phyloP scores from a whole-genome alignment of 2,888 invertebrate genomes.

The Dryobota labecula region DNA sequence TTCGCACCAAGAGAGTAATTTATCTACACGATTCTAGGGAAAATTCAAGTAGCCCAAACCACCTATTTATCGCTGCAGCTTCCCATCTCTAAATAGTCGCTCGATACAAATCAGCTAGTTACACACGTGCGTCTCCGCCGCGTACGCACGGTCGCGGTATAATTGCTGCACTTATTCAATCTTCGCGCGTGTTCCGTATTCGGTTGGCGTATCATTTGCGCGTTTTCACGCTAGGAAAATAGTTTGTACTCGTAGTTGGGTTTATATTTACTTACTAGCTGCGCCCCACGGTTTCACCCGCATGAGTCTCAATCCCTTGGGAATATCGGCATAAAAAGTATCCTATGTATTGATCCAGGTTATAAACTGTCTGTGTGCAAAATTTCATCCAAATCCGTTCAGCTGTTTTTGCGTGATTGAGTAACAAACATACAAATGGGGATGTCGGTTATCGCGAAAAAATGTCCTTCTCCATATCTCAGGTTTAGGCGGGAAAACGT shows the following conservation, averaged over 20 bases:
- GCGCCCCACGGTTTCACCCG: too few relatives aligned
- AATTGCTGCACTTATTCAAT: slow-evolving; percentile 67
- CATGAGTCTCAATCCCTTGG: too few relatives aligned
- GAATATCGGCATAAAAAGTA: too few relatives aligned
- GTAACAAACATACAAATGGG: too few relatives aligned
- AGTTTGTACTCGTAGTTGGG: not conserved
- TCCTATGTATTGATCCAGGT: too few relatives aligned
- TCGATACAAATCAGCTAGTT: slow-evolving; percentile 45
- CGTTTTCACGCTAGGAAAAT: slow-evolving; percentile 59
- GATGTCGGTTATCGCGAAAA: too few relatives aligned
- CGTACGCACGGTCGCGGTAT: slow-evolving; percentile 33
- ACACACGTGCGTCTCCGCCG: slow-evolving; percentile 36
- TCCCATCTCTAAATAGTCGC: slow-evolving; percentile 12
- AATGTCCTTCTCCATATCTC: too few relatives aligned
- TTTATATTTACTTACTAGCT: slow-evolving; percentile 31
- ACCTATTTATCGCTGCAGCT: slow-evolving; percentile 22
- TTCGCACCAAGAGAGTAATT: too few relatives aligned
- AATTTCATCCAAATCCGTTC: too few relatives aligned
- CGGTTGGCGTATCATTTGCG: slow-evolving; percentile 53
- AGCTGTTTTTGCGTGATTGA: too few relatives aligned
- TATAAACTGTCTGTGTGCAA: too few relatives aligned
- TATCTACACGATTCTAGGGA: not conserved
- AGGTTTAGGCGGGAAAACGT: too few relatives aligned
- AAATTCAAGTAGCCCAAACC: slow-evolving; percentile 21
- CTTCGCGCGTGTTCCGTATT: slow-evolving; percentile 51